Conservation (phyloP, 37 sponge, comb jelly and placozoan species). For the Diacarnus erythraeanus region DNA sequence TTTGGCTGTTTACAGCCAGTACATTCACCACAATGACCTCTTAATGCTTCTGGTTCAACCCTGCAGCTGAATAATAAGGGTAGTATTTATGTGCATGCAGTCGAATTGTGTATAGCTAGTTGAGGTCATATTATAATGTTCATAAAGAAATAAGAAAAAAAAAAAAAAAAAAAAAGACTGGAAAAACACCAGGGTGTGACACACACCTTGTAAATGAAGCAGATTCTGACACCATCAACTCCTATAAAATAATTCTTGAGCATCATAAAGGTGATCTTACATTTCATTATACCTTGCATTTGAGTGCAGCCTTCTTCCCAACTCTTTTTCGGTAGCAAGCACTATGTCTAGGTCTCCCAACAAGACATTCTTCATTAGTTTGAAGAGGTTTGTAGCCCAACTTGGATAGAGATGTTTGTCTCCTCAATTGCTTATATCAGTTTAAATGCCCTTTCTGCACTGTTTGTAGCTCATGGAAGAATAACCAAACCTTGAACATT, state of each 20-base stretch:
- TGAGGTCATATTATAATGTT: no score
- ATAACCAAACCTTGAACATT: background rate
- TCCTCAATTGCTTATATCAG: background rate
- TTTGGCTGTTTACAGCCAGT: conserved; percentile 1
- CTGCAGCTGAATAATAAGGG: no score
- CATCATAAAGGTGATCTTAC: background rate
- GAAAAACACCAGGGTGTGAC: no score
- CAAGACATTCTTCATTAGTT: background rate
- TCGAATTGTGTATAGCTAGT: no score
- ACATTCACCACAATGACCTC: background rate
- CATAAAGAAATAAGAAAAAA: no score
- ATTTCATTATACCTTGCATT: background rate
- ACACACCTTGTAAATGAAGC: no score
- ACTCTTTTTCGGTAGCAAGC: background rate
- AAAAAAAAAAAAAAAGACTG: no score
- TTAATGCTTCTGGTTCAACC: no score
- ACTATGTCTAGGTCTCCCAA: background rate
- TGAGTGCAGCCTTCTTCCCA: background rate
- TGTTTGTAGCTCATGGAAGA: no score
- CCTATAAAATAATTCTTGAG: background rate
- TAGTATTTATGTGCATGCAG: no score
- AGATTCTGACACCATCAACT: background rate
- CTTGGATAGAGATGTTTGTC: background rate
- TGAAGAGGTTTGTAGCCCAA: background rate
- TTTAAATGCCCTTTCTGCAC: no score